These are phyloP conservation scores for Gerris buenoi DNA, from an alignment of 1,140 invertebrate genomes.

Conservation along the genomic window DNA sequence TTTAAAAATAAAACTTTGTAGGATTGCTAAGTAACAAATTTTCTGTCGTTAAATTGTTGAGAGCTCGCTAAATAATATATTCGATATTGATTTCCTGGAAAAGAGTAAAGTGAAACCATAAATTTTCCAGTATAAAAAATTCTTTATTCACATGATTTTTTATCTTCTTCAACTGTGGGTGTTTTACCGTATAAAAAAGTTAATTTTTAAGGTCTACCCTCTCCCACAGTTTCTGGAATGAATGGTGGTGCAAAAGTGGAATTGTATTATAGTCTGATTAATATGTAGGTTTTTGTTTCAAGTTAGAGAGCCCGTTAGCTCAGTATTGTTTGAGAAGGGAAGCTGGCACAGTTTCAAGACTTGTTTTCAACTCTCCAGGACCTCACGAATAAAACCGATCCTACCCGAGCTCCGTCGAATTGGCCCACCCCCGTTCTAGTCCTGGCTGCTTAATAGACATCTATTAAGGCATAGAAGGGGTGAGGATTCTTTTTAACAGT, in stretches of 20 bases:
- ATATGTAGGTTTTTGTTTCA: background rate
- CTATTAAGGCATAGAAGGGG: background rate
- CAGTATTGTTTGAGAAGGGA: background rate
- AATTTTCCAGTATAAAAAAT: background rate
- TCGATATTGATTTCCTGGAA: too few species aligned
- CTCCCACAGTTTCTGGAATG: too few species aligned
- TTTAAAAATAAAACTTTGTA: too few species aligned
- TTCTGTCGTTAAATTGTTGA: too few species aligned
- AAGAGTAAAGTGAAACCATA: background rate
- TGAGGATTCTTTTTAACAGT: background rate
- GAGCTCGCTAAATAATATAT: too few species aligned
- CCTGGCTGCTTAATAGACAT: too few species aligned
- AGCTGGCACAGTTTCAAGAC: background rate
- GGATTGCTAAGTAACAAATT: too few species aligned
- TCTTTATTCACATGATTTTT: background rate
- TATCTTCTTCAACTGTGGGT: too few species aligned
- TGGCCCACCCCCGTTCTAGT: too few species aligned
- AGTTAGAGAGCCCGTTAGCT: background rate
- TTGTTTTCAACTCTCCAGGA: background rate
- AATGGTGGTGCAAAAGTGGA: too few species aligned
- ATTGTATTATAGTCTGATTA: background rate
- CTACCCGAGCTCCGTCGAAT: too few species aligned
- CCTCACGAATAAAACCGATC: background rate
- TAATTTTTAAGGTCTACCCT: background rate
- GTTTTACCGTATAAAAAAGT: background rate